These are phyloP conservation scores for Ceratitis capitata DNA, from an alignment of 1,140 invertebrate genomes.

Conservation along the genomic window DNA sequence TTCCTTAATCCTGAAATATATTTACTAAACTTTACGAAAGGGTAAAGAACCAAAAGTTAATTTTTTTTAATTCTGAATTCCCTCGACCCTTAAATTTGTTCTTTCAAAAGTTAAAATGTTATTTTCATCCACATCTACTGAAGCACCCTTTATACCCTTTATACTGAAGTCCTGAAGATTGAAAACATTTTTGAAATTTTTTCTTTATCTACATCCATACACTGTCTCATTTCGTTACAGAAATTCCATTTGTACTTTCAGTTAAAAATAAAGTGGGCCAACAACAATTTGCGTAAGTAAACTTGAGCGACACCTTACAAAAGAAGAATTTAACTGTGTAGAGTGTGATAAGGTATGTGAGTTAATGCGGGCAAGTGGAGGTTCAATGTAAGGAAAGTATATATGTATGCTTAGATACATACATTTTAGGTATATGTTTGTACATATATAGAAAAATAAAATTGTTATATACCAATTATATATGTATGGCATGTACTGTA, in stretches of 20 bases:
- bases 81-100: too few species aligned
- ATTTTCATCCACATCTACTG: too few species aligned
- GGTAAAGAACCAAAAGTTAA: too few species aligned
- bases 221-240: slow-evolving; percentile 24
- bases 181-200: too few species aligned
- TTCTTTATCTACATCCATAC: neutral
- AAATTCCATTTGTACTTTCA: slow-evolving; percentile 53
- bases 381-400: neutral
- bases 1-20: too few species aligned
- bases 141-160: too few species aligned
- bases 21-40: too few species aligned
- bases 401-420: neutral
- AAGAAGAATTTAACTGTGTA: neutral
- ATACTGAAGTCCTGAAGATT: too few species aligned
- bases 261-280: slow-evolving; percentile 37
- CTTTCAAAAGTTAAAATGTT: too few species aligned
- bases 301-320: slow-evolving; percentile 1
- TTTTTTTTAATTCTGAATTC: too few species aligned
- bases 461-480: neutral
- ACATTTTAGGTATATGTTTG: neutral
- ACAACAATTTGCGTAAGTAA: slow-evolving; percentile 20
- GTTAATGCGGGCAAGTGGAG: neutral
- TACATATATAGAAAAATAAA: neutral
- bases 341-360: neutral
- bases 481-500: too few species aligned